Conservation (phyloP, 1,140 invertebrate species). For the Sycophaga agraensis region DNA sequence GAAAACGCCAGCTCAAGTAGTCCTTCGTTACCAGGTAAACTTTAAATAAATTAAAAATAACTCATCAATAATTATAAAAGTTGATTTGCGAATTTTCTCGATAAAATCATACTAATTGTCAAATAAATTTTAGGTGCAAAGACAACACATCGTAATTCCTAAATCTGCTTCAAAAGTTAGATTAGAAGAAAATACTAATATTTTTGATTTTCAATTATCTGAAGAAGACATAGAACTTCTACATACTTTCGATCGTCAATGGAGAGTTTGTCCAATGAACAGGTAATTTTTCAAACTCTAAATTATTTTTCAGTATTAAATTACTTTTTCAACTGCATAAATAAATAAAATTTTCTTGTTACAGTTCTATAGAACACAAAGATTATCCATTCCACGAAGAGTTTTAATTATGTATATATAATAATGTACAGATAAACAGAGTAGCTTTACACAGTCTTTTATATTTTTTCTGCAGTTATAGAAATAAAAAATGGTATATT, state of each 20-base stretch:
- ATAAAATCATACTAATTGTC: background rate
- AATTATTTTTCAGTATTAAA: background rate
- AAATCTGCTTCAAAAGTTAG: constrained; percentile 77
- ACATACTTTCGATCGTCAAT: constrained; percentile 27
- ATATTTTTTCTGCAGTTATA: no score
- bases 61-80: no score
- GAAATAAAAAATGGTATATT: no score
- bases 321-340: background rate
- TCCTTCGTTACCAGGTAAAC: constrained; percentile 61
- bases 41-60: background rate
- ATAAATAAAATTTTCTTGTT: background rate
- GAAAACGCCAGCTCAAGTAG: constrained; percentile 71
- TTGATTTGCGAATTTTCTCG: no score
- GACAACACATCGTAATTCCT: constrained; percentile 77
- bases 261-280: constrained; percentile 29
- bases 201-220: constrained; percentile 76
- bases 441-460: no score
- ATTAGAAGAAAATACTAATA: constrained; percentile 73
- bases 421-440: no score
- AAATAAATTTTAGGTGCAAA: constrained; percentile 63
- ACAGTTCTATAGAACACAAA: constrained; percentile 22
- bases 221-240: constrained; percentile 40
- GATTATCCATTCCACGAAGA: constrained; percentile 28
- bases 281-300: constrained; percentile 2
- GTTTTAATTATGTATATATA: constrained; percentile 5